Evolutionary conservation across 2,113 vertebrate species (phyloP), one percentile per base, ranked within the genome.

Genomic region (Gymnarchus niloticus): DNA sequence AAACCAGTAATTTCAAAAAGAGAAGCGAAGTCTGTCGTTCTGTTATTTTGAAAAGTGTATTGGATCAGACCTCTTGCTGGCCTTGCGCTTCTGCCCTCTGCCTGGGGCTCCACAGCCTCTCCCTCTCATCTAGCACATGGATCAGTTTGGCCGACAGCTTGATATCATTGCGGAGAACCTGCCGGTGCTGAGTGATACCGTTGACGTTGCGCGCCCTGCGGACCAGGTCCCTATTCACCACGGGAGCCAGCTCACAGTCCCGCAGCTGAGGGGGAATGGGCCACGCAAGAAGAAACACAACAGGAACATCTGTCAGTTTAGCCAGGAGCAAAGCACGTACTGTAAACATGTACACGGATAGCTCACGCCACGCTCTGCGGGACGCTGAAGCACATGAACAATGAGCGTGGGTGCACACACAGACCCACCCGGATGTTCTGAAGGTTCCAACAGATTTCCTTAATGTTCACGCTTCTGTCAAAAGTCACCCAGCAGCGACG

Each of bases 401-500:
- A 19, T 51, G 2, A 56, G 25, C 25, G 81, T 6, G 23, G 37
- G 3, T 41, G 23, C 8, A 37, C 73, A 41, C 69, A 0, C 28
- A 6, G 65, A 48, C 94, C 93, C 89, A 98, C 97, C 49, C 97
- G 92, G 78, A 98, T 98, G 86, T 98, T 98, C 91, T 98, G 97
- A 52, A 98, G 92, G 87, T 95, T 97, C 97, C 97, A 98, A 84
- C 97, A 98, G 87, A 97, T 96, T 80, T 98, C 97, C 87, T 98
- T 98, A 89, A 98, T 98, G 91, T 96, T 97, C 83, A 97, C 95
- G 0, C 95, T 95, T 1, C 97, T 95, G 87, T 98, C 96, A 86
- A 98, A 98, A 0, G 97, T 98, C 78, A 97, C 96, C 96, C 96
- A 98, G 81, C 96, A 97, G 46, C 96, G 95, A 21, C 97, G 93